phyloP scores from a whole-genome alignment of 64 coral and sea anemone genomes.

The Exaiptasia diaphana region DNA sequence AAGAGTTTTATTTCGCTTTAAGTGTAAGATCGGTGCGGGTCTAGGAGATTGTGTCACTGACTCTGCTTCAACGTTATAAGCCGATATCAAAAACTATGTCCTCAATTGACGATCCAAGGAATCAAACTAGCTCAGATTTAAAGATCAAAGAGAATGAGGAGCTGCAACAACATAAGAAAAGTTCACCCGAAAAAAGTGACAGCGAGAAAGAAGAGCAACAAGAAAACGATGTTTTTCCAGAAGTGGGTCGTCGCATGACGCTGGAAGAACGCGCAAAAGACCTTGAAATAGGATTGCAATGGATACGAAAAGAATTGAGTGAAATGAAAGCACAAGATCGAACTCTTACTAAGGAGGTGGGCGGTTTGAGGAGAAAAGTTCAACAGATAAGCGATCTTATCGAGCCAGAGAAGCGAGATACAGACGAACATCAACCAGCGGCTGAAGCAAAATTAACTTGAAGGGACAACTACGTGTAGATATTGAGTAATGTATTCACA shows the following conservation, averaged over 20 bases:
- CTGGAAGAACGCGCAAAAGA: not conserved
- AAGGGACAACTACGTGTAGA: too few species aligned
- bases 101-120: too few species aligned
- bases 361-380: constrained; percentile 11
- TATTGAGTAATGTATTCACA: too few species aligned
- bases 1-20: too few species aligned
- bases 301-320: constrained; percentile 1
- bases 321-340: not conserved
- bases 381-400: not conserved
- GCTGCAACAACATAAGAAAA: not conserved
- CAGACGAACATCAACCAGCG: too few species aligned
- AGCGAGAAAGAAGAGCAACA: not conserved
- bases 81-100: too few species aligned
- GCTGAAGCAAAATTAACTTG: too few species aligned
- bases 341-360: not conserved
- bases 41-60: too few species aligned
- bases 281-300: constrained; percentile 7
- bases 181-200: too few species aligned
- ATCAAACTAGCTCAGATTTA: too few species aligned
- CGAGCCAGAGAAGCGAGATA: not conserved
- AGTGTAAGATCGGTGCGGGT: too few species aligned
- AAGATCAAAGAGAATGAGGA: not conserved
- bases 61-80: too few species aligned
- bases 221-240: not conserved
- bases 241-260: not conserved